Base-by-base conservation (phyloP, 2,888 invertebrate genomes). In the Cyclophora albipunctata region DNA sequence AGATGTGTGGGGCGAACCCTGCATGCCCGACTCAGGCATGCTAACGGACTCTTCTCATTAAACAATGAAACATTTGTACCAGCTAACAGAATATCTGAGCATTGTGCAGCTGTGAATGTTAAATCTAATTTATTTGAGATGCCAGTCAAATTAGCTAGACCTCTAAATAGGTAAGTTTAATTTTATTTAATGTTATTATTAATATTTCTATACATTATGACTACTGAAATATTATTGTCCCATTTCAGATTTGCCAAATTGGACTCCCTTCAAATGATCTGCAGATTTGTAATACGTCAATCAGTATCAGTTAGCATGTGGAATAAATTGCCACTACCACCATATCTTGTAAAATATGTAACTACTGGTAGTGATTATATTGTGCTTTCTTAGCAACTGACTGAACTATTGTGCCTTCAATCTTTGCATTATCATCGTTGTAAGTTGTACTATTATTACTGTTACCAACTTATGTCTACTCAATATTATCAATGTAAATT, bases 281-380 rank as follows among this genome's bases (percentile, higher is more conserved):
- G 94, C 77, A 90, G 94, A 65, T 94, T 93, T 87, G 92, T 93
- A 35, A 93, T 94, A 63, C 87, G 93, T 60, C 92, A 93, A 77
- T 91, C 91, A 62, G 93, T 92, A 46, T 82, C 92, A 60, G 85
- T 91, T 59, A 91, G 92, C 75, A 91, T 91, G 67, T 92, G 93
- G 80, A 90, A 90, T 63, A 90, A 90, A 67, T 86, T 94, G 68
- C 94, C 93, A 56, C 81, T 94, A 63, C 91, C 91, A 50, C 81
- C 84, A 67, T 87, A 87, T 62, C 75, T 90, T 60, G 83, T 86
- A 67, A 68, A 68, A 51, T 88, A 85, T 72, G 75, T 88, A 48
- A 78, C 84, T 53, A 67, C 67, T 55, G 88, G 88, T 59, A 90
- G 85, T 76, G 89, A 89, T 66, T 90, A 90, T 54, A 90, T 90